Evolutionary conservation across 2,888 invertebrate genomes (phyloP).

Genomic region (Ennomos fuscantarius): DNA sequence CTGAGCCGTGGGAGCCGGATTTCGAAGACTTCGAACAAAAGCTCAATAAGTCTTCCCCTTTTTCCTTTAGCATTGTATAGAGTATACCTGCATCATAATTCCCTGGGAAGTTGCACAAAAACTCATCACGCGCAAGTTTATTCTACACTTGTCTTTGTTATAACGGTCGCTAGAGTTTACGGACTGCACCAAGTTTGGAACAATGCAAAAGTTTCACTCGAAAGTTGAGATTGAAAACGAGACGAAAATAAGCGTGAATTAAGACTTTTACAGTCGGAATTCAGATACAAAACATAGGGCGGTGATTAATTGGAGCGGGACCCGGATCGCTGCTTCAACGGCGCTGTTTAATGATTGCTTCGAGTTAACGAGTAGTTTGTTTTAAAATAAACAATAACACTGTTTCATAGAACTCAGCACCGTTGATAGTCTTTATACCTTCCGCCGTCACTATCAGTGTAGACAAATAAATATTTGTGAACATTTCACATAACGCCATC

Average conservation of each 20-base stretch:
- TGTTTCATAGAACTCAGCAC: neutral
- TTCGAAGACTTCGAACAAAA: slow-evolving; percentile 37
- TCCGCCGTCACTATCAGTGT: too few species aligned
- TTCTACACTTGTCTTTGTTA: slow-evolving; percentile 59
- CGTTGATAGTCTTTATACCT: neutral
- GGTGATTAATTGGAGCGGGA: slow-evolving; percentile 42
- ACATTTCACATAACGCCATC: too few species aligned
- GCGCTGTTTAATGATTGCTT: slow-evolving; percentile 16
- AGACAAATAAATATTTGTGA: too few species aligned
- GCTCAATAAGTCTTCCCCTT: slow-evolving; percentile 49
- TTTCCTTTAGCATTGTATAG: slow-evolving; percentile 43
- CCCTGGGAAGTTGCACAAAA: slow-evolving; percentile 50
- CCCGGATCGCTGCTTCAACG: slow-evolving; percentile 17
- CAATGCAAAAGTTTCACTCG: slow-evolving; percentile 58
- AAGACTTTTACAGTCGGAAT: slow-evolving; percentile 56
- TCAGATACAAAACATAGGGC: slow-evolving; percentile 53
- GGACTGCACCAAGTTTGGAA: slow-evolving; percentile 52
- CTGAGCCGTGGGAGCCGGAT: slow-evolving; percentile 37
- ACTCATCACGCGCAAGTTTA: slow-evolving; percentile 57
- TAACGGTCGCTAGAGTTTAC: slow-evolving; percentile 52
- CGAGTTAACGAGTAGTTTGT: slow-evolving; percentile 7
- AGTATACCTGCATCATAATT: slow-evolving; percentile 61
- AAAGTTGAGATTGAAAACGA: slow-evolving; percentile 69
- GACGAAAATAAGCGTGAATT: slow-evolving; percentile 64
- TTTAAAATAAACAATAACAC: neutral